Conservation (phyloP, 1,140 invertebrate species). For the Ridgeia piscesae region DNA sequence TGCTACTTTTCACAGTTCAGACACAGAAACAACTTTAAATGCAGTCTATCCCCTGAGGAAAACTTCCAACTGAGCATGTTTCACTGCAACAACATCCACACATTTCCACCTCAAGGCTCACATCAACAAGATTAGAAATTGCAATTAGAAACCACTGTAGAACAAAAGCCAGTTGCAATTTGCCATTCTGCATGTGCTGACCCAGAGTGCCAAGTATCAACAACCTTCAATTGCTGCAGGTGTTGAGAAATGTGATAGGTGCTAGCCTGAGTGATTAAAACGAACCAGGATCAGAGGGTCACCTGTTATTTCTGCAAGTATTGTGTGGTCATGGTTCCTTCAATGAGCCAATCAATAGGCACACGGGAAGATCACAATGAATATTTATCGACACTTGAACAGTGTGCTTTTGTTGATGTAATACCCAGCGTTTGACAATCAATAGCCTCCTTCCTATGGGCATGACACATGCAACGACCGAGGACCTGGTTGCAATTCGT, state of each 20-base stretch:
- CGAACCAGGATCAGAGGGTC: background rate
- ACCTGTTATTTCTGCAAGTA: background rate
- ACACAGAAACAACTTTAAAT: background rate
- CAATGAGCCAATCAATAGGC: background rate
- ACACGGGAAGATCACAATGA: background rate
- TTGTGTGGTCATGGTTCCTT: background rate
- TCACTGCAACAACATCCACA: background rate
- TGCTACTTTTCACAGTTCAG: background rate
- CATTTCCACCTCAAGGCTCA: background rate
- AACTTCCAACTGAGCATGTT: background rate
- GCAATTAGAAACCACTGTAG: background rate
- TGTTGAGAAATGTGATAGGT: background rate
- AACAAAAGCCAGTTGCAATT: background rate
- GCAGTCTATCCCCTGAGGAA: no score
- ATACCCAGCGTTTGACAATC: background rate
- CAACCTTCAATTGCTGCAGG: background rate
- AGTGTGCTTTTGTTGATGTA: background rate
- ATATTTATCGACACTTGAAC: conserved; percentile 6
- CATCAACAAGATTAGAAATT: background rate
- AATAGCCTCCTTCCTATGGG: background rate
- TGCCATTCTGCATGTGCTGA: background rate
- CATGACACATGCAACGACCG: background rate
- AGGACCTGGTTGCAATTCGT: background rate
- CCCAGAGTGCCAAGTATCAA: background rate
- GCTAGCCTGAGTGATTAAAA: background rate